Percentiles rank a stretch among this genome's conserved stretches.
These are phyloP conservation scores for Vultur gryphus DNA, from an alignment of 2,797 vertebrate genomes.

Conservation along the genomic window DNA sequence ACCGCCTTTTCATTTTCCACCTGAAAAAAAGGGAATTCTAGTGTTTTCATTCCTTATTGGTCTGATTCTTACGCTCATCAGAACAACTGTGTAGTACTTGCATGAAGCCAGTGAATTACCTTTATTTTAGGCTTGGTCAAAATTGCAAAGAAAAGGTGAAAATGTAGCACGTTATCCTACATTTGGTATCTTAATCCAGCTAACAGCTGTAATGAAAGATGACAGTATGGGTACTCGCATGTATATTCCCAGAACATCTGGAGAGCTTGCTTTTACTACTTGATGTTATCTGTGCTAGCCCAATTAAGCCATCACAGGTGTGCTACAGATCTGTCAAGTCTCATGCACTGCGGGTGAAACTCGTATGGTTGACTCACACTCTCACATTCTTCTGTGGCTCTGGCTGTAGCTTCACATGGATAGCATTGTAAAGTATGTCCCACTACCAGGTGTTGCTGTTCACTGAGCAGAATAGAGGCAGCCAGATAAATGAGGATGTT, in stretches of 20 bases:
- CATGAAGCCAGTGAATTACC: not conserved
- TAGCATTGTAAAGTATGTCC: not conserved
- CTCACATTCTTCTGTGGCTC: not conserved
- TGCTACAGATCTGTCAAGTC: not conserved
- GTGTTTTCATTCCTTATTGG: not conserved
- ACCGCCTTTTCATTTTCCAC: not conserved
- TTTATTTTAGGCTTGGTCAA: not conserved
- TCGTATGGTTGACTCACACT: accelerated
- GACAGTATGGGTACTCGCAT: not conserved
- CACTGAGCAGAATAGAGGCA: not conserved
- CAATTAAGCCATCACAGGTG: not conserved
- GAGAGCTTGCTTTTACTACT: not conserved
- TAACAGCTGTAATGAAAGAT: not conserved
- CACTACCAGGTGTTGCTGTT: not conserved
- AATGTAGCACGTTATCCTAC: not conserved
- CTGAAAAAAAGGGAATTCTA: not conserved
- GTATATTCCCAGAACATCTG: conserved; percentile 5
- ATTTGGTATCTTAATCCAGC: not conserved
- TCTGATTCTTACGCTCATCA: not conserved
- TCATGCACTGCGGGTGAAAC: not conserved
- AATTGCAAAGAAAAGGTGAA: not conserved
- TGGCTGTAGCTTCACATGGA: not conserved
- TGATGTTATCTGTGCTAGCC: not conserved
- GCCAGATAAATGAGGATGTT: not conserved
- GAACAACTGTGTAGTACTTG: not conserved